Conservation (phyloP, 2,113 vertebrate genomes). For the Leptobrachium ailaonicum region DNA sequence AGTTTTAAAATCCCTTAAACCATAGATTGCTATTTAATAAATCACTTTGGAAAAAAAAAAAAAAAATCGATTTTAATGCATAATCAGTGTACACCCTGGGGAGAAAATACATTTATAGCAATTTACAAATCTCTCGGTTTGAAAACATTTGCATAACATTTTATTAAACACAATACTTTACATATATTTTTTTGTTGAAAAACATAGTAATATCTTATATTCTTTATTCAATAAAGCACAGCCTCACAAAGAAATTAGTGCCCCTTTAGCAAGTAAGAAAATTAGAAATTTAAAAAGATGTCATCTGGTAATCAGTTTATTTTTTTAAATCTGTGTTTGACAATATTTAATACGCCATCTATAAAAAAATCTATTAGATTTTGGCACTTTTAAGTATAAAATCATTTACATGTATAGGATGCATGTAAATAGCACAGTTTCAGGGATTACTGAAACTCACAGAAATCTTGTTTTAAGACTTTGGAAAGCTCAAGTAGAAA, state of each 20-base stretch:
- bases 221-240: conserved; percentile 76
- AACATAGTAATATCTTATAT: conserved; percentile 72
- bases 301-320: conserved; percentile 70
- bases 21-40: background rate
- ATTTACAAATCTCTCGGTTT: conserved; percentile 79
- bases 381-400: conserved; percentile 85
- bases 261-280: conserved; percentile 73
- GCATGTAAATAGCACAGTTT: conserved; percentile 76
- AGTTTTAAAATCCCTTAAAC: conserved; percentile 66
- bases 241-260: conserved; percentile 76
- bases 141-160: conserved; percentile 81
- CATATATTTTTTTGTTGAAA: conserved; percentile 73
- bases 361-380: conserved; percentile 80
- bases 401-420: conserved; percentile 79
- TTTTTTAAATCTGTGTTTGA: conserved; percentile 61
- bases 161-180: conserved; percentile 82
- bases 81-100: no score
- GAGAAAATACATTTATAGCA: conserved; percentile 85
- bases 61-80: no score
- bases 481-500: conserved; percentile 75
- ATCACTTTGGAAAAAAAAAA: background rate
- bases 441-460: conserved; percentile 77
- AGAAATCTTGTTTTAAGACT: conserved; percentile 78
- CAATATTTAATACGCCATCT: conserved; percentile 70
- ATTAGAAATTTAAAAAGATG: conserved; percentile 74